These are phyloP conservation scores for Amphimallon solstitiale DNA, from an alignment of 2,888 invertebrate genomes.

Conservation along the genomic window DNA sequence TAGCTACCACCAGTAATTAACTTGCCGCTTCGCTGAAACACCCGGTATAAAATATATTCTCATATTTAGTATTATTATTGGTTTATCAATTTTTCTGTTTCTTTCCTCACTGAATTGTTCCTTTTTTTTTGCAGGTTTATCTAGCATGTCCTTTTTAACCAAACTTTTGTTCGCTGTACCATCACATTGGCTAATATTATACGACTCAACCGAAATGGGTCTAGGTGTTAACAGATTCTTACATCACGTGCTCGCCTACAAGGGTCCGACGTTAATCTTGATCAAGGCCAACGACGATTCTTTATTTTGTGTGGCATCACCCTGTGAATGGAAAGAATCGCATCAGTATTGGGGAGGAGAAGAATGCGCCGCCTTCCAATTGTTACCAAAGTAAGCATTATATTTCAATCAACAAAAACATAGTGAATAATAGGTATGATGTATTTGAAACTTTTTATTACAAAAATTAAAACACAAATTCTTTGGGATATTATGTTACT, in stretches of 20 bases:
- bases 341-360: conserved; percentile 85
- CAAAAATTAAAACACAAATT: too few species aligned
- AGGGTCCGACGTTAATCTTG: conserved; percentile 73
- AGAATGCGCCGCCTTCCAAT: conserved; percentile 80
- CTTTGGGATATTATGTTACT: too few species aligned
- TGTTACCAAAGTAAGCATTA: conserved; percentile 74
- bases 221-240: conserved; percentile 85
- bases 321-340: conserved; percentile 87
- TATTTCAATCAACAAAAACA: neutral
- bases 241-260: conserved; percentile 86
- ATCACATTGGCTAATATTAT: conserved; percentile 87
- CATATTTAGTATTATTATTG: too few species aligned
- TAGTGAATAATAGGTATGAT: conserved; percentile 4
- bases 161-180: conserved; percentile 74
- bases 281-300: conserved; percentile 69
- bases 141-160: conserved; percentile 67
- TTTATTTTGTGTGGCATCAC: conserved; percentile 79
- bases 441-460: too few species aligned
- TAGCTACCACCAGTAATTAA: too few species aligned
- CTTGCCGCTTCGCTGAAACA: too few species aligned
- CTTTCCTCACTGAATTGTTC: too few species aligned
- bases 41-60: too few species aligned
- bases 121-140: conserved; percentile 49
- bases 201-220: conserved; percentile 86
- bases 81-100: too few species aligned